Conservation (phyloP, 2,113 vertebrate species). For the Rhagologus leucostigma region DNA sequence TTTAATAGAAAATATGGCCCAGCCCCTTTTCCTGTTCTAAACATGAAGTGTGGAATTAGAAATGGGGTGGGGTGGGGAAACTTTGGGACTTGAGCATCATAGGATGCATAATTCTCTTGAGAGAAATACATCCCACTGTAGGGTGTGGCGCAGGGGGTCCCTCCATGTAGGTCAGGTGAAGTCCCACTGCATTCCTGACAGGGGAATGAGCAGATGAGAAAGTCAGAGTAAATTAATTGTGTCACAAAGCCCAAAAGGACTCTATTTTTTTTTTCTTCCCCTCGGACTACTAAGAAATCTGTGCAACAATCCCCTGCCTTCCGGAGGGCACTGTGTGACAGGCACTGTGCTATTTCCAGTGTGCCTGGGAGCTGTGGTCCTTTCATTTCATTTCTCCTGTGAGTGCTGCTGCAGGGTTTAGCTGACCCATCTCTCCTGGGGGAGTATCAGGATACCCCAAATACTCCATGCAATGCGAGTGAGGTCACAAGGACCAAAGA, state of each 20-base stretch:
- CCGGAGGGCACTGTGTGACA: neutral
- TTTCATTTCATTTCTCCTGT: neutral
- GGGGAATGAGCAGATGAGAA: accelerated
- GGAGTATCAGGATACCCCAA: neutral
- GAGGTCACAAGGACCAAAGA: neutral
- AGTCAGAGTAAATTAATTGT: neutral
- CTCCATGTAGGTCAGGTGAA: neutral
- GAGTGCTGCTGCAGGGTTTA: accelerated
- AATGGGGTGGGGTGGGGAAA: neutral
- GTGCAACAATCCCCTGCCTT: neutral
- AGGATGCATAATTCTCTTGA: neutral
- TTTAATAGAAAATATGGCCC: accelerated
- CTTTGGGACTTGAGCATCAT: neutral
- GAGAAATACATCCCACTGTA: neutral
- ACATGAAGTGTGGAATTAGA: neutral
- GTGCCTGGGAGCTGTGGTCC: neutral
- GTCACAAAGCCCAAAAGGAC: neutral
- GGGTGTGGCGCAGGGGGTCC: accelerated
- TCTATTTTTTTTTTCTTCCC: accelerated
- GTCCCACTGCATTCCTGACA: neutral
- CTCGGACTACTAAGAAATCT: neutral
- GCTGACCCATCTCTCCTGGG: neutral
- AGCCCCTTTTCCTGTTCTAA: neutral
- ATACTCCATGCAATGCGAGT: neutral
- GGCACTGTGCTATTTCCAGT: neutral